Percentiles rank a stretch among this genome's conserved stretches.
Evolutionary conservation across 2,797 vertebrate genomes (phyloP).

Genomic region (Tachyglossus aculeatus): DNA sequence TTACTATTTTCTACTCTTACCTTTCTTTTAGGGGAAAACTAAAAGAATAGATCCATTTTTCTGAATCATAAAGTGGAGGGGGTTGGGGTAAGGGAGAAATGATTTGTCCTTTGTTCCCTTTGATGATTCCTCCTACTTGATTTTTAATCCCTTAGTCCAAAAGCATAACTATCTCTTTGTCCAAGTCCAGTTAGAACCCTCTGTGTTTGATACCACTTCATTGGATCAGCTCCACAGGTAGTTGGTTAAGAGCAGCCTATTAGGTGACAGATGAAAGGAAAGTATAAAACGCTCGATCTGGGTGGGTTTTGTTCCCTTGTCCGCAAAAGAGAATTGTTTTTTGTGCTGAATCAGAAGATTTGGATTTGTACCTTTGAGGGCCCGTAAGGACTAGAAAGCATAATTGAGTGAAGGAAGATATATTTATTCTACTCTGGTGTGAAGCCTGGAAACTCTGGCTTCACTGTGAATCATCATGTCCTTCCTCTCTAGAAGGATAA

Average conservation of each 20-base stretch:
- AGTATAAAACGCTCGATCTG: slow-evolving; percentile 47
- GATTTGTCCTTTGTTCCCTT: neutral
- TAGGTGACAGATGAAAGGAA: slow-evolving; percentile 53
- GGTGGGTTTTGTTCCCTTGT: slow-evolving; percentile 43
- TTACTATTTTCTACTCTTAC: neutral
- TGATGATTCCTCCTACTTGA: neutral
- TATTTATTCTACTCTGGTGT: slow-evolving; percentile 70
- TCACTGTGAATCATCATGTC: slow-evolving; percentile 71
- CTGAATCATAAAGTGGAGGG: neutral
- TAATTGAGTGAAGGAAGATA: slow-evolving; percentile 74
- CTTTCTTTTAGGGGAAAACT: slow-evolving; percentile 32
- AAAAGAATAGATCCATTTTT: slow-evolving; percentile 4
- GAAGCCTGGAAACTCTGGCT: slow-evolving; percentile 66
- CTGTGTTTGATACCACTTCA: neutral
- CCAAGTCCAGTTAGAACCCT: neutral
- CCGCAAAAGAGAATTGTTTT: slow-evolving; percentile 48
- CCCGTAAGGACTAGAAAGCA: slow-evolving; percentile 70
- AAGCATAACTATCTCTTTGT: slow-evolving; percentile 8
- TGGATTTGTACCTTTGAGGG: slow-evolving; percentile 69
- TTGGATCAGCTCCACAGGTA: slow-evolving; percentile 5
- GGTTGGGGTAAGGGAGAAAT: neutral
- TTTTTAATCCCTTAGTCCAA: slow-evolving; percentile 5
- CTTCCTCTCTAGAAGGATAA: slow-evolving; percentile 76
- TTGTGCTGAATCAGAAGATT: slow-evolving; percentile 66
- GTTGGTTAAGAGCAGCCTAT: slow-evolving; percentile 1